Base-by-base conservation (phyloP, 2,113 vertebrate species). In the Chaetorhynchus papuensis region DNA sequence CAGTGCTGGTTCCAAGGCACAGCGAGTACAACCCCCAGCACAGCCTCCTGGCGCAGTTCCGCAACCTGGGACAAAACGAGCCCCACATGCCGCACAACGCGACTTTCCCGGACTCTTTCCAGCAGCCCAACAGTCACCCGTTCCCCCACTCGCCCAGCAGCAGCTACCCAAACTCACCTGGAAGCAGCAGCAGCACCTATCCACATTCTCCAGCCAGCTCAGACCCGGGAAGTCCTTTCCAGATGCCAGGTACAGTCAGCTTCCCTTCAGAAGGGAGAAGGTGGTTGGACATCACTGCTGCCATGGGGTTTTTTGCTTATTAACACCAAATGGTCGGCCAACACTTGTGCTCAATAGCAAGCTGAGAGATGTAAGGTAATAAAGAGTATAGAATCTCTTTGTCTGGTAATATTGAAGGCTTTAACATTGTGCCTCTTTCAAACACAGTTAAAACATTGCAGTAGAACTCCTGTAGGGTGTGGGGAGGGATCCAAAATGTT, bases 1-100 rank as follows among this genome's bases (percentile, higher is more conserved):
- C 99, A 4, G 99, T 99, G 83, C 98, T 99, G 98, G 99, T 99
- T 83, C 99, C 99, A 10, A 98, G 99, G 96, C 99, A 99, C 98
- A 99, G 99, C 2, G 99, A 99, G 96, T 99, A 99, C 96, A 99
- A 99, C 39, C 99, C 99, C 89, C 99, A 99, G 98, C 99, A 99
- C 97, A 99, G 99, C 83, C 99, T 99, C 96, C 86, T 99, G 96
- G 99, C 99, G 53, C 99, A 99, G 72, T 99, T 99, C 97, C 99
- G 99, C 88, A 99, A 99, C 97, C 97, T 99, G 74, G 98, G 99
- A 31, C 99, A 99, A 75, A 99, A 99, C 0, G 99, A 99, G 97
- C 99, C 99, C 10, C 99, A 99, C 97, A 99, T 99, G 99, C 99
- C 99, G 1, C 99, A 99, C 97, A 99, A 99, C 4, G 99, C 99